Evolutionary conservation across 1,140 invertebrate genomes (phyloP), one percentile per base, ranked within the genome.

Genomic region (Bombus cullumanus): DNA sequence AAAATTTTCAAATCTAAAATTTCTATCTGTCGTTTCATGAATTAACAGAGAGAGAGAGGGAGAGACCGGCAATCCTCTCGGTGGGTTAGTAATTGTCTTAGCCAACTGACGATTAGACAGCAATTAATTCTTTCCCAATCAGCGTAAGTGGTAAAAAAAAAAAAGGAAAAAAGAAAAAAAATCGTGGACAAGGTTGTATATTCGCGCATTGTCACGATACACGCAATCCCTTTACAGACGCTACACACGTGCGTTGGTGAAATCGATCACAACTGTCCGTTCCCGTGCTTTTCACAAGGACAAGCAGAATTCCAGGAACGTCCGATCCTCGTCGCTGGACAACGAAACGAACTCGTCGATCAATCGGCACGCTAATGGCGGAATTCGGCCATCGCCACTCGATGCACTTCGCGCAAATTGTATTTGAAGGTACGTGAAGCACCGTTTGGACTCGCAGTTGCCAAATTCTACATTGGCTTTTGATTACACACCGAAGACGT

Each of bases 191-290:
- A 28, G 28, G 28, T 71, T 72, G 31, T 62, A 71, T 72, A 34
- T 39, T 71, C 28, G 34, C 59, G 47, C n/a, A 74, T 69, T 81
- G 62, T 71, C 66, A 22, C 64, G 53, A 76, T 71, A 72, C 64
- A 37, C 34, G 59, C 2, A 28, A 18, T 53, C 53, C 43, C 10
- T 59, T 37, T 62, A 37, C 34, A 87, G 39, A 59, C 25, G 75
- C 25, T n/a, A 25, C 53, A 79, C 69, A 69, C 57, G 53, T 66
- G 78, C 28, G 18, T 9, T 15, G 39, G 43, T 41, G 37, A 83
- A 83, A 89, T 89, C 80, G 84, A 89, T 89, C 79, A 66, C 69
- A 81, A 81, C 71, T 80, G 76, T 81, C 69, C 43, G 57, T 47
- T 47, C 57, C 57, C 68, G 59, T 85, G 75, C 76, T 72, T 85